Base-by-base conservation (phyloP, 2,888 invertebrate species). In the Catonia carolina region DNA sequence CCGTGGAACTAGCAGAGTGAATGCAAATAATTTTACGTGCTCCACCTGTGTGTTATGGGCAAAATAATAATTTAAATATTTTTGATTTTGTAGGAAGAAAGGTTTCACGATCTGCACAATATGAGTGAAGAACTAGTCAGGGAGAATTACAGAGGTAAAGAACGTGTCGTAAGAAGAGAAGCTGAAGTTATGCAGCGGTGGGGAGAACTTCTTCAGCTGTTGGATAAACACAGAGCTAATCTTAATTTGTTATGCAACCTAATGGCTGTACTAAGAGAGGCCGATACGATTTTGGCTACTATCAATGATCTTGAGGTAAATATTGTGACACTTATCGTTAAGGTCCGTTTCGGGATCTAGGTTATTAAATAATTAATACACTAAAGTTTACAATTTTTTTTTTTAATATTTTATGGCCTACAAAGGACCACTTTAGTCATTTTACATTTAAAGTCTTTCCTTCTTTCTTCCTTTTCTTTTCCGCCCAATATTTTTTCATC, bases 41-140 rank as follows among this genome's bases (percentile, higher is more conserved):
- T n/a, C n/a, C n/a, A n/a, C n/a, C n/a, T n/a, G n/a, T n/a, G n/a
- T n/a, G n/a, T n/a, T n/a, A n/a, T n/a, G n/a, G n/a, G n/a, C n/a
- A n/a, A 27, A 27, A 27, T 27, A 27, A 6, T 27, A 27, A 27
- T 27, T 27, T 27, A 6, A 6, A 6, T 27, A 27, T 27, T 27
- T 27, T 27, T 27, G 27, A 6, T 45, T 48, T 61, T 69, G 53
- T 70, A 80, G 78, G 91, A 93, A 68, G 96, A 97, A 71, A 83
- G 98, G 8, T 96, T 98, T 71, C 88, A 91, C 66, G 92, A 95
- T 73, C 78, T 99, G 45, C 89, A 89, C 0, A 86, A 88, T 53
- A 94, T 99, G 92, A 91, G 93, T 1, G 85, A 86, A 50, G 96
- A 98, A 70, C 77, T 99, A 53, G 88, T 90, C 22, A 79, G 83